Conservation (phyloP, 1,140 invertebrate genomes). For the Brachystomella parvula region DNA sequence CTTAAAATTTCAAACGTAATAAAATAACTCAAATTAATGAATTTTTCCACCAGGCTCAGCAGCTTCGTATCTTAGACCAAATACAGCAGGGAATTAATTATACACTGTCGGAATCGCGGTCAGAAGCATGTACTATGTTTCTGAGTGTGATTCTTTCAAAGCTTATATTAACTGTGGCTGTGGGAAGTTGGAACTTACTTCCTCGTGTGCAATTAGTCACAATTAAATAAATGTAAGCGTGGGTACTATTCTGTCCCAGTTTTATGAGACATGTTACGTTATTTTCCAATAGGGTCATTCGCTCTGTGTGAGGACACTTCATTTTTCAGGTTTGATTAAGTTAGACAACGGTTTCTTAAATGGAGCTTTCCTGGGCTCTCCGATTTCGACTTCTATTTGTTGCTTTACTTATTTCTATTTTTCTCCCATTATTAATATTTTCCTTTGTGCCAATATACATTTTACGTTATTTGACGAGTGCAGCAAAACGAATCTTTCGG, state of each 20-base stretch:
- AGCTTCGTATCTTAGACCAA: too few species aligned
- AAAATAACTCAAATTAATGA: too few species aligned
- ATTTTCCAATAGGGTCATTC: not conserved
- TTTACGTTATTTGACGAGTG: not conserved
- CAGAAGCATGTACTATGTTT: too few species aligned
- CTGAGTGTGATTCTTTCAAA: too few species aligned
- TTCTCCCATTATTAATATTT: not conserved
- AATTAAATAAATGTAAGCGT: too few species aligned
- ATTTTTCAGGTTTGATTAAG: not conserved
- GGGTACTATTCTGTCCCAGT: not conserved
- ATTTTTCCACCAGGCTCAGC: too few species aligned
- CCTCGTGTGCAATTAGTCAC: not conserved
- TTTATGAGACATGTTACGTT: not conserved
- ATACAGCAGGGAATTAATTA: too few species aligned
- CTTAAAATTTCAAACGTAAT: too few species aligned
- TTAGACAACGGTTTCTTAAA: not conserved
- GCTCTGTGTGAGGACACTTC: not conserved
- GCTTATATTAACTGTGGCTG: too few species aligned
- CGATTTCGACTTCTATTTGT: not conserved
- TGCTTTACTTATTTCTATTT: not conserved
- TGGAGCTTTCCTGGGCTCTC: not conserved
- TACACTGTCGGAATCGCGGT: too few species aligned
- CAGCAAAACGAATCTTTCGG: not conserved
- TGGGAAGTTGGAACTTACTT: too few species aligned
- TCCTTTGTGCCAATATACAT: not conserved